Evolutionary conservation across 92 coral and sea anemone species (phyloP).

Genomic region (Bergia puertoricense): DNA sequence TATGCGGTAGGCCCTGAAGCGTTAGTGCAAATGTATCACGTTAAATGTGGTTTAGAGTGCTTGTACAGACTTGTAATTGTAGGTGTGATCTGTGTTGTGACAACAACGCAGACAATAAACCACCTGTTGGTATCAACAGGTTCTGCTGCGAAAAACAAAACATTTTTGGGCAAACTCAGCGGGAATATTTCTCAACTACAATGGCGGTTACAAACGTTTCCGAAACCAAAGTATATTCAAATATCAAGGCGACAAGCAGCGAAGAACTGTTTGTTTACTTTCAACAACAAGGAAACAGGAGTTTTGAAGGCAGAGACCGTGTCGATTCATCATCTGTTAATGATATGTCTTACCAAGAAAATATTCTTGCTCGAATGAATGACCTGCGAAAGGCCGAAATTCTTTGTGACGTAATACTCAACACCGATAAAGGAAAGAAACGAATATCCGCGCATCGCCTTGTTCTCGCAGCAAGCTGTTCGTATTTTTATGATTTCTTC

Average conservation of each 20-base stretch:
- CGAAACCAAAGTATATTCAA: conserved; percentile 1
- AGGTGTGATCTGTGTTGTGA: background rate
- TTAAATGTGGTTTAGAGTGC: background rate
- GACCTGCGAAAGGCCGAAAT: conserved; percentile 68
- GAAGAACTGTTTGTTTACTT: background rate
- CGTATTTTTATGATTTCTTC: conserved; percentile 78
- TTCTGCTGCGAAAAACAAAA: background rate
- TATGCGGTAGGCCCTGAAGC: too few species aligned
- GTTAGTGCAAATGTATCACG: background rate
- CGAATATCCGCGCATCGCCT: conserved; percentile 85
- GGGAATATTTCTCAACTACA: background rate
- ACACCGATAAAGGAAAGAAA: conserved; percentile 66
- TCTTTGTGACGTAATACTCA: conserved; percentile 81
- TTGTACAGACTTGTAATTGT: background rate
- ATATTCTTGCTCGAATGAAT: conserved; percentile 60
- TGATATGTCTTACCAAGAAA: conserved; percentile 28
- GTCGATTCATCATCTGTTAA: background rate
- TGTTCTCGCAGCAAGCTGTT: conserved; percentile 85
- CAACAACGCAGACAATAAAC: background rate
- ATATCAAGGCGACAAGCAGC: background rate
- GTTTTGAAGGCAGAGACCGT: conserved; percentile 4
- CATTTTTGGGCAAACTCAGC: background rate
- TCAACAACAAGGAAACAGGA: conserved; percentile 15
- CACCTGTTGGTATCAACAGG: conserved; percentile 15
- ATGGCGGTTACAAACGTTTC: background rate